These are phyloP conservation scores for Hycleus cichorii DNA, from an alignment of 1,140 invertebrate genomes.

Conservation along the genomic window DNA sequence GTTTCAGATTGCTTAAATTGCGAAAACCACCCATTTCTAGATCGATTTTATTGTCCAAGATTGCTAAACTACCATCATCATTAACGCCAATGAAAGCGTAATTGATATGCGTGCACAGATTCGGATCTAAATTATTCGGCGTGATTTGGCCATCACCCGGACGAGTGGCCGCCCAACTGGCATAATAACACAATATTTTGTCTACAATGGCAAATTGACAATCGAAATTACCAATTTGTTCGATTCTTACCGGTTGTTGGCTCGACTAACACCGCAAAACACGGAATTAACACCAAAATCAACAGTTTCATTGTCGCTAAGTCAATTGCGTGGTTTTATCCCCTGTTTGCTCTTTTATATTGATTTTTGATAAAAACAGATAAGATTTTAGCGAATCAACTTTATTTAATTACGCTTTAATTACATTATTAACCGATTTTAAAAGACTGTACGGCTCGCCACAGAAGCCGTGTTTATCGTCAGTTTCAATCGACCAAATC, in stretches of 20 bases:
- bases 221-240: too few relatives aligned
- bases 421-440: slow-evolving; percentile 46
- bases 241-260: too few relatives aligned
- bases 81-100: slow-evolving; percentile 58
- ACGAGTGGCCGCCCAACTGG: slow-evolving; percentile 54
- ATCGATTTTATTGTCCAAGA: slow-evolving; percentile 43
- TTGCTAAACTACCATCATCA: slow-evolving; percentile 6
- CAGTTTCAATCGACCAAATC: slow-evolving; percentile 67
- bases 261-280: too few relatives aligned
- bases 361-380: too few relatives aligned
- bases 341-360: too few relatives aligned
- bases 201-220: not conserved
- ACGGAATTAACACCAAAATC: too few relatives aligned
- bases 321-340: not conserved
- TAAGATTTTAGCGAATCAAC: not conserved
- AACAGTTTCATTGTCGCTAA: too few relatives aligned
- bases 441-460: slow-evolving; percentile 51
- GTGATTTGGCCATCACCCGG: slow-evolving; percentile 47
- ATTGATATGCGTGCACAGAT: slow-evolving; percentile 58
- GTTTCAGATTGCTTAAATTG: slow-evolving; percentile 48
- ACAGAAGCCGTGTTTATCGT: slow-evolving; percentile 57
- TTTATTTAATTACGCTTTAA: not conserved
- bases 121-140: slow-evolving; percentile 49
- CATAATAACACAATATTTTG: slow-evolving; percentile 53
- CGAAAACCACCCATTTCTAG: slow-evolving; percentile 46